These are phyloP conservation scores for Sebastolobus altivelis DNA, from an alignment of 2,797 vertebrate species.

Conservation along the genomic window DNA sequence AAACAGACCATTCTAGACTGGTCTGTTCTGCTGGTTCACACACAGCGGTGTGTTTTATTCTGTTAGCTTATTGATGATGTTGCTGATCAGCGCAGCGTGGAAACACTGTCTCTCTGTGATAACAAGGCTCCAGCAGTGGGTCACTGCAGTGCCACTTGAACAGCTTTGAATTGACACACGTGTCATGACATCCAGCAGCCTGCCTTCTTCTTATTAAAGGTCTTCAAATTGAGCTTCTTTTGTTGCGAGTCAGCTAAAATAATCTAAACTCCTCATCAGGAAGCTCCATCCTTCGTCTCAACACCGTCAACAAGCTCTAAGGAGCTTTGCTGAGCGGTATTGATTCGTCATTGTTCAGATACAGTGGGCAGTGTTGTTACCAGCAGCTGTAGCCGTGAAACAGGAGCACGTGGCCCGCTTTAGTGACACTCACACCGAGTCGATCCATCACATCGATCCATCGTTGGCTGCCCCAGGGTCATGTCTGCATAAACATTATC, in stretches of 20 bases:
- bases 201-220: not conserved
- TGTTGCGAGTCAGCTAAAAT: not conserved
- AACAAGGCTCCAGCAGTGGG: not conserved
- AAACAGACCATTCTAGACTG: no score
- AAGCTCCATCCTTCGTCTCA: not conserved
- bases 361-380: not conserved
- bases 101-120: not conserved
- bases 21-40: not conserved
- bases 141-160: not conserved
- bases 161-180: not conserved
- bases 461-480: not conserved
- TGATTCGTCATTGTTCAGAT: constrained; percentile 2
- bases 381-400: constrained; percentile 4
- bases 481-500: constrained; percentile 40
- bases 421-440: constrained; percentile 15
- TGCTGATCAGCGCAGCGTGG: not conserved
- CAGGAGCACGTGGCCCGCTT: not conserved
- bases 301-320: not conserved
- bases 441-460: constrained; percentile 27
- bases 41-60: not conserved
- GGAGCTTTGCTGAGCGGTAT: not conserved
- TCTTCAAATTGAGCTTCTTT: not conserved
- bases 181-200: not conserved
- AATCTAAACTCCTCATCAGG: not conserved
- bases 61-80: not conserved